Evolutionary conservation across 2,797 vertebrate species (phyloP), one percentile per base, ranked within the genome.

Genomic region (Coranthus polyacanthus): DNA sequence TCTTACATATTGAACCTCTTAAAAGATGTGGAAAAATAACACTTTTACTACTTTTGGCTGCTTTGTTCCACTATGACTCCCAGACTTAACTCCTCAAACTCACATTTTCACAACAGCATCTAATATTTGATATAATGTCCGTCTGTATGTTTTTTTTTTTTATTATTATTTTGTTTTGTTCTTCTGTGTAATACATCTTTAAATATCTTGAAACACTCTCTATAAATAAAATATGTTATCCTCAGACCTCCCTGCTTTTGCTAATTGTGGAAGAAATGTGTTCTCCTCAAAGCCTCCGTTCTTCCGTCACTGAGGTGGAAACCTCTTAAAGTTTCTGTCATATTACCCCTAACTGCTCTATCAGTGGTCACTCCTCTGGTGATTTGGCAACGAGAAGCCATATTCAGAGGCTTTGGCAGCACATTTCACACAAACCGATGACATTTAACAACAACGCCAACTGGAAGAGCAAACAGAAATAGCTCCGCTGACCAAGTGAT

Each of bases 371-470:
- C 76, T 83, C 67, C 80, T 87, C 62, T 79, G 46, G 77, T 73
- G 17, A 81, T 83, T 88, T 89, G 85, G 88, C 83, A 78, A 64
- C 78, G 56, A 62, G 69, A 67, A 72, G 69, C 60, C 55, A 60
- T 61, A 73, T 77, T 87, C 72, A 69, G 52, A 34, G 67, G 75
- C 79, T 72, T 78, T 83, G 86, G 83, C 81, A 77, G 43, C 58
- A 76, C 73, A 67, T 76, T 75, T 84, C 69, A 68, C 68, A 71
- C 53, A 65, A 81, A 79, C 73, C 75, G 56, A 51, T 60, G 70
- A 81, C 68, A 81, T 87, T 89, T 64, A 49, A 71, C 56, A 62
- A 78, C 68, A 67, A 74, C 45, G 83, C 87, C 81, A 84, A 84
- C 70, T 84, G 79, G 80, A 83, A 72, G 52, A 63, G 65, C 56